These are phyloP conservation scores for Leptopilina myrica DNA, from an alignment of 2,888 invertebrate genomes.

Conservation along the genomic window DNA sequence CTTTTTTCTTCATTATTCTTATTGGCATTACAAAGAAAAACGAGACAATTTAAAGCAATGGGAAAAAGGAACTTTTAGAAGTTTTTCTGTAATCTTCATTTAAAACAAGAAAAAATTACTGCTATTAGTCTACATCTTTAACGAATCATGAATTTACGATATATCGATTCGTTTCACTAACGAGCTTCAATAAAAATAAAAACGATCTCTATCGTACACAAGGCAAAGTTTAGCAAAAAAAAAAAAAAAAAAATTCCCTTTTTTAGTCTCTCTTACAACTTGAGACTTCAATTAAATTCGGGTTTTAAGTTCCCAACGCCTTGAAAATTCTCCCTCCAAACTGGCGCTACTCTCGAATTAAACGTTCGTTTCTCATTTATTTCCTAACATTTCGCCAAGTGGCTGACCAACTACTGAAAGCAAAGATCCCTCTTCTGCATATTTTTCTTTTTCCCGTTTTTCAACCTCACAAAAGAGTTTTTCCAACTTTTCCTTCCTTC, in stretches of 20 bases:
- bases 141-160: conserved; percentile 7
- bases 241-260: not conserved
- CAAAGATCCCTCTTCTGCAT: not conserved
- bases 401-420: conserved; percentile 29
- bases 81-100: too few species aligned
- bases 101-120: too few species aligned
- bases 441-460: conserved; percentile 25
- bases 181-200: conserved; percentile 3
- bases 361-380: conserved; percentile 23
- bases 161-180: conserved; percentile 4
- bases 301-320: not conserved
- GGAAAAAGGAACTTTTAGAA: too few species aligned
- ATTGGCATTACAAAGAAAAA: too few species aligned
- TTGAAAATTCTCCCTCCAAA: conserved; percentile 4
- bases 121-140: not conserved
- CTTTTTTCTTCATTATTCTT: too few species aligned
- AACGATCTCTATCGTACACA: not conserved
- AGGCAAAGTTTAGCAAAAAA: not conserved
- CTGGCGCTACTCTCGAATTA: not conserved
- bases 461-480: conserved; percentile 14
- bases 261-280: conserved; percentile 8
- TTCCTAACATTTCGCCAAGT: conserved; percentile 24
- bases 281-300: conserved; percentile 21
- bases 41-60: too few species aligned
- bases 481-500: not conserved